Base-by-base conservation (phyloP, 2,113 vertebrate species). In the Scytalopus superciliaris region DNA sequence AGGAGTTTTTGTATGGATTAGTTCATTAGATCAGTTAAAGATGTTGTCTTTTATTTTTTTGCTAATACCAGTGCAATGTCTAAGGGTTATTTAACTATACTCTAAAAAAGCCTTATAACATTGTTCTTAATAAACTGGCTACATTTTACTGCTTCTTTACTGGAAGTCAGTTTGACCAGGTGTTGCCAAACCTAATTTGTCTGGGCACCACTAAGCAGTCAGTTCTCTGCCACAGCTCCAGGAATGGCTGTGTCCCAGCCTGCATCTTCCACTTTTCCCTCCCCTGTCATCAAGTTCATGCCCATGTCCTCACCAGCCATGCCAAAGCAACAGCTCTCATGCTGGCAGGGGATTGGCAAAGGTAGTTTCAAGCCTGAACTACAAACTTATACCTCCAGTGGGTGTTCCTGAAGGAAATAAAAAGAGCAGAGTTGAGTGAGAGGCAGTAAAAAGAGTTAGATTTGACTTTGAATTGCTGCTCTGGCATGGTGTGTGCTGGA, bases 371-470 rank as follows among this genome's bases (percentile, higher is more conserved):
- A 53, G 62, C 7, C 27, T 30, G 18, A 28, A 10, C 25, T 77
- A 27, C 35, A n/a, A 63, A 31, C 1, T 0, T 21, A 19, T 19
- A 44, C 5, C 23, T 68, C 21, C 2, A 1, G 30, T 1, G 2
- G 7, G 11, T 12, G 18, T 12, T 78, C 57, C 55, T 39, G 31
- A 45, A 19, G 40, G 27, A 78, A 78, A 69, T 52, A 25, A 44
- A 33, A 45, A 15, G 21, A 56, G 28, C 3, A 13, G 2, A n/a
- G 14, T 55, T 66, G 74, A 94, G 79, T n/a, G 10, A 76, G 17
- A 84, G 45, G 21, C 23, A 52, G 30, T 35, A 57, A 74, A 73
- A 56, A 9, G 12, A 44, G 21, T 47, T 53, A 49, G 35, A 37
- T 49, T 30, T 80, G 19, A 28, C 25, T 67, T 84, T 63, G 57